Evolutionary conservation across 2,888 invertebrate genomes (phyloP), one percentile per base, ranked within the genome.

Genomic region (Piscicola geometra): DNA sequence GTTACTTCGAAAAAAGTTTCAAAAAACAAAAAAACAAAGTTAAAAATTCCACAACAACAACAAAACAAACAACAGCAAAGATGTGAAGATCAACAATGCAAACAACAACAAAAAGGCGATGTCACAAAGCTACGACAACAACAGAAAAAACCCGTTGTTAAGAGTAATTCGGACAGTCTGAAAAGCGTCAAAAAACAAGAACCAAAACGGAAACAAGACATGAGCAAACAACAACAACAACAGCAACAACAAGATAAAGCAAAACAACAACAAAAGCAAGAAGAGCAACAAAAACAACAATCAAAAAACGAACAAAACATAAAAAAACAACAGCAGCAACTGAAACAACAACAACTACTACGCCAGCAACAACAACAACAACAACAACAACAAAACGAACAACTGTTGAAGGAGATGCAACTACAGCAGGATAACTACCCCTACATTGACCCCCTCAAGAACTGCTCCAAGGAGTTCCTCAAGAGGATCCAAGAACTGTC

Each of bases 401-500:
- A 67, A 30, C 2, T 67, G 12, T 67, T 67, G 15, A 67, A 67
- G 15, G 15, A 9, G 28, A 5, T 30, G n/a, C 60, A 56, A 21
- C 60, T 18, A 56, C 60, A 56, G n/a, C n/a, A 56, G n/a, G 15
- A 18, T n/a, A 56, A 56, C 30, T 71, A 50, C 50, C 64, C 68
- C 74, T 84, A 84, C 76, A 77, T 81, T 50, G 83, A 84, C 78
- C 84, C 84, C 1, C 69, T 83, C 30, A 52, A 80, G 28, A 82
- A 83, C 74, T 82, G 83, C 52, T 80, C 82, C 18, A 79, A 82
- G 15, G 81, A 82, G n/a, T 83, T 83, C 78, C 83, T 83, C 78
- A 82, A 82, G 76, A 80, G 84, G 69, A 79, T 84, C 25, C 81
- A 82, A 79, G 84, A 84, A 78, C 78, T 84, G 77, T 81, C 82